phyloP scores from a whole-genome alignment of 30 jellyfish, hydroid and myxozoan genomes.

The Hydra vulgaris region DNA sequence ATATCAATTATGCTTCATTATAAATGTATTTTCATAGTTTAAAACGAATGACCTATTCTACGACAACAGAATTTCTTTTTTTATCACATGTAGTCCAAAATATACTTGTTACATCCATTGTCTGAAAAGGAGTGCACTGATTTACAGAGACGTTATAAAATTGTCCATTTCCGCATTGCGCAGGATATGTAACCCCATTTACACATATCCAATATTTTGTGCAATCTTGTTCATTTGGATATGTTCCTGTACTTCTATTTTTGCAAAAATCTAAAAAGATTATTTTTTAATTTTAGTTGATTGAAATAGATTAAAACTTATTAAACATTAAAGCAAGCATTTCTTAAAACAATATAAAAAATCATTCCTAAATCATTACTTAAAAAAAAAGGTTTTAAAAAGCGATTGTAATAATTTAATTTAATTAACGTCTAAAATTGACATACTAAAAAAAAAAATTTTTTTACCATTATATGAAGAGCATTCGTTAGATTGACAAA shows the following conservation, averaged over 20 bases:
- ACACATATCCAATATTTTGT: conserved; percentile 19
- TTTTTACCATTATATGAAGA: not conserved
- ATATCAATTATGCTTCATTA: too few species aligned
- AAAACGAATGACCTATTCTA: too few species aligned
- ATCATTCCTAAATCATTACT: too few species aligned
- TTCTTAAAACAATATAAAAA: too few species aligned
- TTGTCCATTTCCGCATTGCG: conserved; percentile 3
- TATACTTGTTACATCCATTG: not conserved
- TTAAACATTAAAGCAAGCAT: too few species aligned
- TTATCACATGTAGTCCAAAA: conserved; percentile 13
- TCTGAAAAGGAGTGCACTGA: not conserved
- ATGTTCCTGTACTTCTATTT: conserved; percentile 17
- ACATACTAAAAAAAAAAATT: not conserved
- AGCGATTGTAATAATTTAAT: too few species aligned
- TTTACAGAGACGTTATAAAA: not conserved
- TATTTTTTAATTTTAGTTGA: not conserved
- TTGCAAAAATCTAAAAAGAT: conserved; percentile 5
- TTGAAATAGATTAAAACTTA: too few species aligned
- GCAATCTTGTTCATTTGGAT: conserved; percentile 13
- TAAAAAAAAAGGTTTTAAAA: too few species aligned
- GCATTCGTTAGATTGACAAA: not conserved
- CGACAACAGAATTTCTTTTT: not conserved
- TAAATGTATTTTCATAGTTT: too few species aligned
- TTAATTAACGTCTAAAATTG: too few species aligned
- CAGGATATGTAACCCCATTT: conserved; percentile 15